Base-by-base conservation (phyloP, 1,140 invertebrate species). In the Pogonus chalceus region DNA sequence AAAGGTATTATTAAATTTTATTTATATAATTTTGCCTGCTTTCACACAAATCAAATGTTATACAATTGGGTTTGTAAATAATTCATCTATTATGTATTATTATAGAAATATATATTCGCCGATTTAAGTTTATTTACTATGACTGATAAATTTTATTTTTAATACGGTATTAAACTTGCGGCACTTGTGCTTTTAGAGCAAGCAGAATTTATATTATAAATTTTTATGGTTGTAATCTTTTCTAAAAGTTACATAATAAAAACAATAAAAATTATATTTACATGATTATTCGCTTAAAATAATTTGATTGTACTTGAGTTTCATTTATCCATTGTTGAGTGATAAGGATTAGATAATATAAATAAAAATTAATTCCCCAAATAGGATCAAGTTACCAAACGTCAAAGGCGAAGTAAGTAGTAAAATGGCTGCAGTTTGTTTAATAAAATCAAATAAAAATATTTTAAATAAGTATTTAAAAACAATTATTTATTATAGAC, bases 371-470 rank as follows among this genome's bases (percentile, higher is more conserved):
- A n/a, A n/a, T n/a, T n/a, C n/a, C n/a, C n/a, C n/a, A n/a, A n/a
- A n/a, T n/a, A n/a, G n/a, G n/a, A n/a, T n/a, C n/a, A n/a, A n/a
- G n/a, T n/a, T n/a, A n/a, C n/a, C n/a, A n/a, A n/a, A n/a, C n/a
- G n/a, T n/a, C n/a, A n/a, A 4, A 43, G 3, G 37, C 3, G 37
- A 43, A 43, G 37, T 43, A 18, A 12, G 37, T 43, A 12, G 9
- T 21, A 49, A 23, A 20, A 57, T 57, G 56, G 52, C 52, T 47
- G 48, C 52, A 1, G 2, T 52, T 47, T 24, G 53, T 23, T 20
- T 54, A 23, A 10, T 69, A 74, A 54, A 71, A 72, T 52, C 66
- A 72, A 60, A 69, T 69, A 58, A 52, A 39, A 26, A 20, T 21
- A 16, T 18, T 37, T 51, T 53, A 20, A 58, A 58, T 18, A 23